Evolutionary conservation across 2,113 vertebrate species (phyloP), one percentile per base, ranked within the genome.

Genomic region (Epinephelus lanceolatus): DNA sequence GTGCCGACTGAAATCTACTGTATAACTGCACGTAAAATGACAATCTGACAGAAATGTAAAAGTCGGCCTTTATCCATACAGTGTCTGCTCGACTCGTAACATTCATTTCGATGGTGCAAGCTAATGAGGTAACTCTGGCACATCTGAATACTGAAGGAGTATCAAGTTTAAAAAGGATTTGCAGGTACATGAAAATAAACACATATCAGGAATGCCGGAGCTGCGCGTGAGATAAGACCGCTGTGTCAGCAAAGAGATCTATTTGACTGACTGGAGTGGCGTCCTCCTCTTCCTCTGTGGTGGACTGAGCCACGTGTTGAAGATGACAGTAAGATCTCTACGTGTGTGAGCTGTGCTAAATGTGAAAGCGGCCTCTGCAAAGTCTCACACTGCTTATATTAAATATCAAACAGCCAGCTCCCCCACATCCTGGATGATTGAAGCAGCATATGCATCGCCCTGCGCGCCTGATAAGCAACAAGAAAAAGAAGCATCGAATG

Each of bases 381-480:
- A 67, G 56, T 18, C 69, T 61, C 57, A 19, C 69, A 12, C 63
- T 51, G 49, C 71, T 80, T n/a, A 21, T 55, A 67, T 1, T 42
- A 67, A 59, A 72, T 77, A 81, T 89, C 61, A 86, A 62, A 88
- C 57, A 15, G 52, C n/a, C 0, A 55, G 53, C 47, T 56, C 13
- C 67, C 70, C 80, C 56, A 81, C 87, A 86, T 76, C 70, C 87
- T 9, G 53, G 37, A 23, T 83, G 82, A 87, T 81, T 89, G 89
- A 91, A 85, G 77, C 67, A 6, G 25, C 76, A 67, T 77, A 86
- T 84, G 83, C 78, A 60, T 66, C 18, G 21, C 6, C 19, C 51
- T 1, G 61, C 8, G 1, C 12, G 4, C 23, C 81, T 78, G 83
- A 86, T 80, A 88, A 86, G 69, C 74, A 25, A n/a, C 52, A 49